Conservation (phyloP, 2,113 vertebrate genomes). For the Butorides virescens region DNA sequence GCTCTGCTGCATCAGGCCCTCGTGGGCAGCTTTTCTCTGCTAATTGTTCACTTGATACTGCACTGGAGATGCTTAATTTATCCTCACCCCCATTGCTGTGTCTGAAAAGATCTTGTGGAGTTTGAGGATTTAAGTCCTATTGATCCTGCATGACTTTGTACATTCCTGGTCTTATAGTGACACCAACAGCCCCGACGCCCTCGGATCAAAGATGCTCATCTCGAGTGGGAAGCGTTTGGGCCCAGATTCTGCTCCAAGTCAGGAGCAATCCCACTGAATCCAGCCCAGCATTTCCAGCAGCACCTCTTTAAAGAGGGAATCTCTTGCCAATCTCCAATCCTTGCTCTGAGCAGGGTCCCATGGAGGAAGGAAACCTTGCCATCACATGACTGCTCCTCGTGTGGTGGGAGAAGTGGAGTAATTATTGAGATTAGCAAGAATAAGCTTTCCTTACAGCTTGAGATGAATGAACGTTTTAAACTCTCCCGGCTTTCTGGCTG, state of each 20-base stretch:
- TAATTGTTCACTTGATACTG: not conserved
- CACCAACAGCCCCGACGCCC: not conserved
- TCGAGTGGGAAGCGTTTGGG: not conserved
- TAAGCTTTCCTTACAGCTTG: not conserved
- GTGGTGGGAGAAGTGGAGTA: not conserved
- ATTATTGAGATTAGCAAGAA: not conserved
- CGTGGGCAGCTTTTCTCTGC: not conserved
- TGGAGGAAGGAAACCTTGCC: not conserved
- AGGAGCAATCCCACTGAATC: not conserved
- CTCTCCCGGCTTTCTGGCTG: not conserved
- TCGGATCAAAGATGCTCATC: not conserved
- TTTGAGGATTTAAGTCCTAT: not conserved
- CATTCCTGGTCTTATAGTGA: accelerated
- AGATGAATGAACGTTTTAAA: not conserved
- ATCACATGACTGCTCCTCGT: accelerated
- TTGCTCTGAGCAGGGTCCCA: not conserved
- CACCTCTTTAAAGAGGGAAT: not conserved
- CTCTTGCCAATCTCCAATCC: not conserved
- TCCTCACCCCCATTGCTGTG: accelerated
- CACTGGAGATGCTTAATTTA: not conserved
- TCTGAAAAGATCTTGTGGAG: not conserved
- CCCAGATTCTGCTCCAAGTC: not conserved
- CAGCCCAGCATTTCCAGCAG: not conserved
- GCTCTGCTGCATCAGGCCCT: not conserved
- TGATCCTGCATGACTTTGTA: not conserved